Base-by-base conservation (phyloP, 2,888 invertebrate genomes). In the Morpho helenor region DNA sequence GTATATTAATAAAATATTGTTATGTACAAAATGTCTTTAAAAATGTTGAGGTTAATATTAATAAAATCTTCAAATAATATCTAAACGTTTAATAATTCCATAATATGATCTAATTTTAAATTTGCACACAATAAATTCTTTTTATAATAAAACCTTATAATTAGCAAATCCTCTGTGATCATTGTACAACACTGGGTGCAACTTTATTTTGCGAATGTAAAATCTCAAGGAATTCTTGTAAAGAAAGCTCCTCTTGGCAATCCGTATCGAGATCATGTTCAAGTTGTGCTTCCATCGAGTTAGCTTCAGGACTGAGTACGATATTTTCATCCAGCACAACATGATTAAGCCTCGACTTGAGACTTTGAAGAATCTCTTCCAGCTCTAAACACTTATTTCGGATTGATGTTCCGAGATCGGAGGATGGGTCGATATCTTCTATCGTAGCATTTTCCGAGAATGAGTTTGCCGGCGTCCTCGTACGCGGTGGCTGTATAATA, bases 231-330 rank as follows among this genome's bases (percentile, higher is more conserved):
- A 91, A 91, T 67, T 91, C 91, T 65, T 91, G 91, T 7, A 91
- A 77, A 16, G 91, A 91, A 49, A 91, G 72, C 52, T 91, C 91
- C 66, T 91, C 91, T 68, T 90, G 91, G 60, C 91, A 91, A 62
- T 91, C 91, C 6, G 91, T 91, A 61, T 91, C 91, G 66, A 91
- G 70, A 66, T 91, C 91, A 61, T 91, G 89, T 68, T 91, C 91
- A 6, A 91, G 74, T 67, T 91, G 84, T 8, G 90, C 86, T 67
- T 91, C 91, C 71, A 87, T 72, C 0, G 89, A 89, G 69, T 89
- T 89, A 2, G 82, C 89, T 49, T 91, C 91, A 1, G 91, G 91
- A 60, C 91, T 91, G 8, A 91, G 75, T 3, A 91, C 80, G 50
- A 91, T 91, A 59, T 91, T 91, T 67, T 90, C 91, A 52, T 91